phyloP scores from a whole-genome alignment of 2,888 invertebrate species.

The Athalia cordata region DNA sequence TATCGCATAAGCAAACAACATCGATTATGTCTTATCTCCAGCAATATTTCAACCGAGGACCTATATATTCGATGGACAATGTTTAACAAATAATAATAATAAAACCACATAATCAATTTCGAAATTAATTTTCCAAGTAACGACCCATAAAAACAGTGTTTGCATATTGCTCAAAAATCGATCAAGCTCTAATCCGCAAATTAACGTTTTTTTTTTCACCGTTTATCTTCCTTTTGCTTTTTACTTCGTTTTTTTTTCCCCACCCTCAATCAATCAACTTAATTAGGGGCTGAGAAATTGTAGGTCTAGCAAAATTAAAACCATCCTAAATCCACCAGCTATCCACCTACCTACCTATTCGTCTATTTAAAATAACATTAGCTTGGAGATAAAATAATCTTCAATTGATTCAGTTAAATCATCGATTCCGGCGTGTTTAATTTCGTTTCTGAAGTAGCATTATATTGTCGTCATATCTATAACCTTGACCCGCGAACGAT shows the following conservation, averaged over 20 bases:
- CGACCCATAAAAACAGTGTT: slow-evolving; percentile 3
- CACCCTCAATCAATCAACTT: neutral
- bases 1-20: slow-evolving; percentile 32
- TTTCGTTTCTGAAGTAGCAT: slow-evolving; percentile 44
- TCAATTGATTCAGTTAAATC: neutral
- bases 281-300: neutral
- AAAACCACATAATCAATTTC: slow-evolving; percentile 46
- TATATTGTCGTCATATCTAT: slow-evolving; percentile 47
- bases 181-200: slow-evolving; percentile 17
- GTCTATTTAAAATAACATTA: no score
- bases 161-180: slow-evolving; percentile 32
- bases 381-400: neutral
- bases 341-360: no score
- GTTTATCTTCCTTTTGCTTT: slow-evolving; percentile 7
- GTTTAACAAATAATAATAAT: slow-evolving; percentile 46
- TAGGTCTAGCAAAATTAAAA: no score
- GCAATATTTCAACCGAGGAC: neutral
- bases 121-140: neutral
- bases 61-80: neutral
- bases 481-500: slow-evolving; percentile 42
- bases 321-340: no score
- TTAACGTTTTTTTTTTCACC: slow-evolving; percentile 50
- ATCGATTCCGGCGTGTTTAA: neutral
- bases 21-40: neutral
- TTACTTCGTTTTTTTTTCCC: slow-evolving; percentile 36